Evolutionary conservation across 2,113 vertebrate genomes (phyloP), one percentile per base, ranked within the genome.

Genomic region (Eira barbara): DNA sequence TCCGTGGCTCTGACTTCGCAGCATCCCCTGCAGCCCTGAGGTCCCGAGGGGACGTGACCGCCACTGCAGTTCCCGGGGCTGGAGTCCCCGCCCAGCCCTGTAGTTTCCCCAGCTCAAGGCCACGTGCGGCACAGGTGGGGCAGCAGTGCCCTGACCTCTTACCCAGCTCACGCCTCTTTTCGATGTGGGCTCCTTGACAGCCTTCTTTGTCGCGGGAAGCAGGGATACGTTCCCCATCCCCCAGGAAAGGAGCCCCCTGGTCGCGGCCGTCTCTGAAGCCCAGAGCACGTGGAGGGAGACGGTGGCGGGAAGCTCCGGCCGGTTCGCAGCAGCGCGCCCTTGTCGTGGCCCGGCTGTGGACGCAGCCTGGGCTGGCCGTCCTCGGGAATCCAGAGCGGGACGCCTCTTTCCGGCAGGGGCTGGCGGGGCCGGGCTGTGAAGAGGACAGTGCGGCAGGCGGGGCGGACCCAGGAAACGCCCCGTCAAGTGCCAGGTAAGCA

Each of bases 151-250:
- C 12, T 0, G 2, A 14, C 55, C 73, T 23, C 61, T 17, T 34
- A 17, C 7, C 69, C 34, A 8, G 7, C 55, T 12, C 1, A 0
- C 0, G 3, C 29, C 3, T n/a, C 79, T 21, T 34, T 39, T 47
- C 2, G 0, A 2, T 1, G 1, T 4, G 57, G 34, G 52, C 25
- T 61, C 71, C 39, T 12, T 3, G 36, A 11, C 52, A 55, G 25
- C 20, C 11, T 23, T 4, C 15, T 31, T 23, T 74, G 23, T 29
- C 25, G 0, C 1, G 4, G 47, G 52, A 76, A 47, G 36, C 31
- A 23, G 69, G 52, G 42, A 61, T 4, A 7, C 0, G 0, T 6
- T 14, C 15, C 6, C 10, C 7, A 0, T 0, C 17, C 47, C n/a
- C 76, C 5, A 3, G 39, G 67, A 39, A 21, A 59, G 36, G 34